These are phyloP conservation scores for Scortum barcoo DNA, from an alignment of 2,113 vertebrate genomes.

Conservation along the genomic window DNA sequence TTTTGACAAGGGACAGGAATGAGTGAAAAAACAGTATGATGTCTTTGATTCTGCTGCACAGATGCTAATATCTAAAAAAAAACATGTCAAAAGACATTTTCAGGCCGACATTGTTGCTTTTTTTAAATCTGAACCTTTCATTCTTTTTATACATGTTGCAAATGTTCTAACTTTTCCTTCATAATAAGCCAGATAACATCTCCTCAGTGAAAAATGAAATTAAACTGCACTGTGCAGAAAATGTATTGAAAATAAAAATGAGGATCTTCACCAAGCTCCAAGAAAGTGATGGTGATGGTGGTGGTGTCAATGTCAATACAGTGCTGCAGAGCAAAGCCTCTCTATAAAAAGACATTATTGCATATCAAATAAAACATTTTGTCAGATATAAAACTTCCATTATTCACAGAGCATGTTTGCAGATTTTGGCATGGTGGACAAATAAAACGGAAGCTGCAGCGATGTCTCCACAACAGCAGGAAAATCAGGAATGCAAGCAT, in stretches of 20 bases:
- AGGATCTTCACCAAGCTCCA: neutral
- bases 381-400: neutral
- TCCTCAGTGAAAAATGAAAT: neutral
- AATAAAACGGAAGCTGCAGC: neutral
- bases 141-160: too few relatives aligned
- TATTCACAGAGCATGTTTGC: constrained; percentile 19
- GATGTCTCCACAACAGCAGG: neutral
- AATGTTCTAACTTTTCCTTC: neutral
- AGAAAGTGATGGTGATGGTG: neutral
- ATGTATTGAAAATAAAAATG: neutral
- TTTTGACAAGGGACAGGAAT: neutral
- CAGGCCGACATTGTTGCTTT: neutral
- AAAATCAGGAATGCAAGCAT: constrained; percentile 31
- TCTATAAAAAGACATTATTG: neutral
- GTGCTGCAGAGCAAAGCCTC: neutral
- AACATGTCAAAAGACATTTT: neutral
- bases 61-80: neutral
- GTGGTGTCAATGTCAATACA: neutral
- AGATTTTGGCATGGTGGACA: neutral
- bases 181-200: neutral
- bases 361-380: neutral
- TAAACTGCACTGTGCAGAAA: neutral
- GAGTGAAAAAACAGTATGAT: neutral
- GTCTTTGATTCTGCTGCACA: neutral
- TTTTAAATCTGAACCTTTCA: neutral